Evolutionary conservation across 2,797 vertebrate species (phyloP), one percentile per base, ranked within the genome.

Genomic region (Crax fasciolata): DNA sequence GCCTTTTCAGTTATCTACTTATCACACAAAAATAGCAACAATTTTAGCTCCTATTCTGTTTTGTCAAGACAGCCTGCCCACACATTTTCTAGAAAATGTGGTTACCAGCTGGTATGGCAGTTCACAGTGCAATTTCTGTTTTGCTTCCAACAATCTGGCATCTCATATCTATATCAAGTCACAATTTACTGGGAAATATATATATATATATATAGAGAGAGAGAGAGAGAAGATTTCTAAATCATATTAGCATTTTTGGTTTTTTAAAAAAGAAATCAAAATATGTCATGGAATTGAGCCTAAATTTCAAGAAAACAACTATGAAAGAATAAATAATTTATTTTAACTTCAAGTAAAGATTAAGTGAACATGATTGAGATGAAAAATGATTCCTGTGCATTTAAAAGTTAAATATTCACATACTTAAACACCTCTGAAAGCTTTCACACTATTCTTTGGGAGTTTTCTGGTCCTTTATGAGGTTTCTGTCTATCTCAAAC

Each of bases 11-110:
- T 96, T 97, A 94, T 93, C 93, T 94, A 76, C 94, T 94, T 91
- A 90, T 68, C 67, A 54, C 85, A 71, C 93, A 94, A 91, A 96
- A 97, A 96, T 96, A 96, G 96, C 87, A 88, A 91, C 94, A 93
- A 76, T 93, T 94, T 96, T 92, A 96, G 87, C 94, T 96, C 89
- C 85, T 74, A 43, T 97, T 96, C 93, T 96, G 83, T 96, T 96
- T 97, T 88, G 93, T 94, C 89, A 94, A 96, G 95, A 94, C 89
- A 96, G 87, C 93, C 96, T 94, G 95, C 96, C 94, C 94, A 95
- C 95, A 93, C 93, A 86, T 97, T 95, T 94, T 94, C 96, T 94
- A 96, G 94, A 96, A 94, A 96, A 96, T 96, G 96, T 96, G 95
- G 93, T 96, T 96, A 91, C 96, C 96, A 96, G 96, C 95, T 97